Base-by-base conservation (phyloP, 2,113 vertebrate genomes). In the Melanerpes formicivorus region DNA sequence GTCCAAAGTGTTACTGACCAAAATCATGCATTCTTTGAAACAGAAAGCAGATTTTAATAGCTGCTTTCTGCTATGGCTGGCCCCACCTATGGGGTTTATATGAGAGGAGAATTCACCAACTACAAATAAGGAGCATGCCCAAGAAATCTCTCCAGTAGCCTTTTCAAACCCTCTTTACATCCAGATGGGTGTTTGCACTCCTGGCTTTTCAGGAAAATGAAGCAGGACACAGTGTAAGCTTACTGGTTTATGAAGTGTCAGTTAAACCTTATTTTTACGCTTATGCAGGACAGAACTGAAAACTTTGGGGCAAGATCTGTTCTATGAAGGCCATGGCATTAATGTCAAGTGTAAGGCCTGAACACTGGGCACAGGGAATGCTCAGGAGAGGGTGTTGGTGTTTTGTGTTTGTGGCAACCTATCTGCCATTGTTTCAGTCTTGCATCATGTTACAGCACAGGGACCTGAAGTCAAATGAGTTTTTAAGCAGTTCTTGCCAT, bases 401-500 rank as follows among this genome's bases (percentile, higher is more conserved):
- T 87, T 62, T 56, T 44, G 42, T 54, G 22, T 7, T 3, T 10
- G n/a, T 66, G 18, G 18, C 37, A 80, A 48, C 10, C 0, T 30
- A 34, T 46, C 63, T 72, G 27, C 59, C 25, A 59, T 65, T 5
- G 8, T 78, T 86, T 78, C 29, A 12, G 67, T 87, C 54, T 78
- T 32, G 1, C 15, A 67, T 77, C n/a, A 46, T 29, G 46, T 80
- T 56, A 56, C 25, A 91, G 88, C 72, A 72, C 3, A 26, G 82
- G 62, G 32, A 83, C 87, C 82, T 37, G 8, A 80, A 88, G 58
- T 64, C 60, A 69, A 80, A 83, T 48, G 44, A 91, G 54, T 26
- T 94, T 91, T 91, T 71, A 89, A 87, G 37, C 60, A 92, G 50
- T 27, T 84, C 27, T 48, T 79, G 60, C 67, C 82, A 66, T 90